Evolutionary conservation across 2,113 vertebrate species (phyloP), one percentile per base, ranked within the genome.

Genomic region (Scophthalmus maximus): DNA sequence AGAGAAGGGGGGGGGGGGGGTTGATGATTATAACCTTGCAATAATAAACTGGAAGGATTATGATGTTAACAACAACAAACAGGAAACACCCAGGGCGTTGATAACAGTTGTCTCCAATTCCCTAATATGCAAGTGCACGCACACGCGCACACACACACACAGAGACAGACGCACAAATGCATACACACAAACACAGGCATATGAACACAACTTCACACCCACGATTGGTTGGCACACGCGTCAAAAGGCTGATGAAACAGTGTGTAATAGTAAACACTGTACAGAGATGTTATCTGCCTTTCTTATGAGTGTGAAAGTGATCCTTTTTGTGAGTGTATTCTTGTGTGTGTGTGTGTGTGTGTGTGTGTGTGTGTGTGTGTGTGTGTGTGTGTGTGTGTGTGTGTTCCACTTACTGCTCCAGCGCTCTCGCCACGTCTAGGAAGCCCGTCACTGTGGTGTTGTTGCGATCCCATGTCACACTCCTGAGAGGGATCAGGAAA

Each of bases 401-500:
- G 71, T 42, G 67, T 62, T 68, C 7, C 5, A 86, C 95, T 95
- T 92, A 97, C 96, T 96, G 96, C 91, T 96, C 96, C 85, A 97
- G 67, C 8, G 96, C 95, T 68, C 96, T 91, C 1, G 96, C 95
- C n/a, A 97, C 92, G 77, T 97, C 96, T 78, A 96, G 94, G 84
- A 97, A 95, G 49, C 96, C 96, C 9, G 92, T 89, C 17, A 93
- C 93, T 0, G 95, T 95, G 4, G 96, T 96, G 70, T 94, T 95
- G 88, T 97, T 97, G 73, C 95, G 94, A 85, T 97, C 96, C 96
- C 96, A 97, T 2, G 93, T 93, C 76, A 97, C 95, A 67, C 95
- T 97, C 90, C 96, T 97, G 86, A 62, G 66, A 68, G 34, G 59
- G 73, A 82, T 79, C 73, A 17, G 73, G 68, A 81, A 64, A 68